phyloP scores from a whole-genome alignment of 2,888 invertebrate genomes.

The Cyclophora albipunctata region DNA sequence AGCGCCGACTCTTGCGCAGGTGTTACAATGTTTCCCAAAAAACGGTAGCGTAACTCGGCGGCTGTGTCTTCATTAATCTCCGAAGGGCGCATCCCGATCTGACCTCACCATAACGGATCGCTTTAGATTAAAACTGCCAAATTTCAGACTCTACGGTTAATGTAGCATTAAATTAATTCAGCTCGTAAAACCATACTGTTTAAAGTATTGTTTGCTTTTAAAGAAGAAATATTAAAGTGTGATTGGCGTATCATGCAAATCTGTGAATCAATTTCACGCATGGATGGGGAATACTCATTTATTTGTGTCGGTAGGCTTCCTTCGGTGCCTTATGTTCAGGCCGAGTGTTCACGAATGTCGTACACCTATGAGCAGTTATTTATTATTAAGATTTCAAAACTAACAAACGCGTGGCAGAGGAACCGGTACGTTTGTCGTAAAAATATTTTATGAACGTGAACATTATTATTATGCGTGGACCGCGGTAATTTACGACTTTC shows the following conservation, averaged over 20 bases:
- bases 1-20: conserved; percentile 64
- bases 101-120: conserved; percentile 31
- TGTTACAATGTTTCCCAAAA: conserved; percentile 59
- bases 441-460: conserved; percentile 53
- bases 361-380: conserved; percentile 8
- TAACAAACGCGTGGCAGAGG: conserved; percentile 26
- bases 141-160: conserved; percentile 5
- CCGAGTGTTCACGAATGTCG: conserved; percentile 16
- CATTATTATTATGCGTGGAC: conserved; percentile 49
- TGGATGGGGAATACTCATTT: conserved; percentile 4
- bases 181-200: too few relatives aligned
- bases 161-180: conserved; percentile 8
- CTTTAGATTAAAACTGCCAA: conserved; percentile 1
- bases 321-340: conserved; percentile 11
- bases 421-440: conserved; percentile 52
- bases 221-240: background rate
- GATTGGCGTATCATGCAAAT: conserved; percentile 10
- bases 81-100: conserved; percentile 46
- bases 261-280: conserved; percentile 2
- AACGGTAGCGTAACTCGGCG: conserved; percentile 62
- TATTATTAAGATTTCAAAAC: conserved; percentile 36
- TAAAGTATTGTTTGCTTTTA: too few relatives aligned
- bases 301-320: conserved; percentile 11
- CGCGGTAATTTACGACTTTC: conserved; percentile 53
- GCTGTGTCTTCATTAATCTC: conserved; percentile 54